Base-by-base conservation (phyloP, 2,113 vertebrate genomes). In the Syngnathoides biaculeatus region DNA sequence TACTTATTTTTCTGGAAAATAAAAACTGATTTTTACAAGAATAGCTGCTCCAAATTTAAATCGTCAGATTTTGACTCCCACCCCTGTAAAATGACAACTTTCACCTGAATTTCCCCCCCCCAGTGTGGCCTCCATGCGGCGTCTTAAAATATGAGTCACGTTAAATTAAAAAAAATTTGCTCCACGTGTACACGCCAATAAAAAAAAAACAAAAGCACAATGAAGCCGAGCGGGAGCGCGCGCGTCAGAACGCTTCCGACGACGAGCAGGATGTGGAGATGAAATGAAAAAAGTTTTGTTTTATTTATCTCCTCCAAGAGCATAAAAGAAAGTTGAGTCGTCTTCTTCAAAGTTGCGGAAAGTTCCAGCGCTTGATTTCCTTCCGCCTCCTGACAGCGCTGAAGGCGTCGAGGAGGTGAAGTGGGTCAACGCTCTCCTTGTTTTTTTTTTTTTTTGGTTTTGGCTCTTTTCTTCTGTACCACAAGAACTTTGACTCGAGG, bases 291-390 rank as follows among this genome's bases (percentile, higher is more conserved):
- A 62, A 45, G 72, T 68, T 74, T 83, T 77, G 79, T 81, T 84
- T 86, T 71, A 81, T 86, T 80, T 82, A 67, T 78, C 13, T 40
- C 68, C 73, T 66, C 48, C 78, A 79, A 78, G 67, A 42, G 0
- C 15, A 58, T 39, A 30, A 65, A 69, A 75, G 73, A 77, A 74
- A 72, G 74, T 79, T 81, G 73, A 65, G 64, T 22, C 75, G 40
- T 68, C 59, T 47, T 71, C 80, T 78, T 85, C 75, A 86, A 83
- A 85, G 82, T 69, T 64, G 40, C 78, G 62, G 82, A 82, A 74
- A 73, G 69, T 55, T 71, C 4, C 9, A 75, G 69, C 1, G n/a
- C 68, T 71, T 68, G 15, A 77, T 63, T 72, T 30, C 48, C 63
- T 24, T 9, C 42, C 60, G 30, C 38, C 22, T 45, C 62, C 67